Evolutionary conservation across 1,140 invertebrate species (phyloP).

Genomic region (Brachystomella parvula): DNA sequence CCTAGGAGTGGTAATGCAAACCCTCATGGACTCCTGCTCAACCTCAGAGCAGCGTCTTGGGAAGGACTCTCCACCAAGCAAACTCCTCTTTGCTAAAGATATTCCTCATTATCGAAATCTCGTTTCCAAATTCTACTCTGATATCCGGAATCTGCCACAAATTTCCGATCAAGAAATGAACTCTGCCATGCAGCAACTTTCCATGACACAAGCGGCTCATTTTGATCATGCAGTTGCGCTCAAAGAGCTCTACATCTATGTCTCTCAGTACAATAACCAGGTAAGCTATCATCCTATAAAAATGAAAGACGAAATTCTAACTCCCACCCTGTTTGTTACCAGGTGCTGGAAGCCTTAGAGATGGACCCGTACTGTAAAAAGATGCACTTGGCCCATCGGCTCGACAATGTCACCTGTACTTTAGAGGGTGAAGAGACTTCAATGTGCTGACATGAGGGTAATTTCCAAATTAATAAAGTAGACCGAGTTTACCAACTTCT

Average conservation of each 20-base stretch:
- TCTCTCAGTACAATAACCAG: conserved; percentile 85
- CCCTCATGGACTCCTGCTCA: conserved; percentile 91
- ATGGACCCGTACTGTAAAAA: conserved; percentile 71
- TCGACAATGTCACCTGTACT: conserved; percentile 82
- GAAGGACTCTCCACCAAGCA: conserved; percentile 91
- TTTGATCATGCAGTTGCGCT: conserved; percentile 83
- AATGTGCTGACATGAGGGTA: conserved; percentile 44
- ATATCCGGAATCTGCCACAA: conserved; percentile 72
- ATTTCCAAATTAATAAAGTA: not conserved
- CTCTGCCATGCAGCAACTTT: conserved; percentile 82
- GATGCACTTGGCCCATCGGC: conserved; percentile 75
- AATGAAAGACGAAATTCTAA: conserved; percentile 8
- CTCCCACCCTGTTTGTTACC: conserved; percentile 38
- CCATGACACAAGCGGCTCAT: conserved; percentile 73
- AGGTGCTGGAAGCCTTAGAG: conserved; percentile 75
- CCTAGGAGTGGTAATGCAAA: conserved; percentile 88
- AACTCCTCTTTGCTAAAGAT: conserved; percentile 88
- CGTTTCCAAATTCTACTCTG: conserved; percentile 77
- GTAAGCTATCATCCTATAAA: conserved; percentile 49
- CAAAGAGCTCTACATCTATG: conserved; percentile 89
- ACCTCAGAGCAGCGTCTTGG: conserved; percentile 78
- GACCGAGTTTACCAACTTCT: conserved; percentile 44
- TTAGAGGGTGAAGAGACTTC: conserved; percentile 65
- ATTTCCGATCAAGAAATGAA: conserved; percentile 88
- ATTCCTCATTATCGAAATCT: conserved; percentile 80